Percentiles rank a stretch among this genome's conserved stretches.
These are phyloP conservation scores for Catocala fraxini DNA, from an alignment of 2,888 invertebrate genomes.

Conservation along the genomic window DNA sequence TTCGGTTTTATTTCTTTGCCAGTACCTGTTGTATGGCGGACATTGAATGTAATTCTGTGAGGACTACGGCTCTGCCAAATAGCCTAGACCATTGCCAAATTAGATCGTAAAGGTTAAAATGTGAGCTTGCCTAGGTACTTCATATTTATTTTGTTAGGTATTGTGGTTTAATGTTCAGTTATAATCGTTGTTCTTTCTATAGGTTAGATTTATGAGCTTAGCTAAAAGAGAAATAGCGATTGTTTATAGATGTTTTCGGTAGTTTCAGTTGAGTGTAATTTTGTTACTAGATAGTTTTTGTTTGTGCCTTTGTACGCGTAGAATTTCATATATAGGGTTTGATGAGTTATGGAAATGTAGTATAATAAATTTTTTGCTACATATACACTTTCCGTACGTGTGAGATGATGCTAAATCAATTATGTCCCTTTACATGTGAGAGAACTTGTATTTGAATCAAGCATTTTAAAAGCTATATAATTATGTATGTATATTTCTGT, in stretches of 20 bases:
- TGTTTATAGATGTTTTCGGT: slow-evolving; percentile 9
- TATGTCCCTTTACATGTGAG: too few species aligned
- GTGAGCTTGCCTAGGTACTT: slow-evolving; percentile 57
- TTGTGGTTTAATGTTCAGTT: slow-evolving; percentile 20
- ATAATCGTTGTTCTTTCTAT: slow-evolving; percentile 16
- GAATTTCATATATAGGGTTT: not conserved
- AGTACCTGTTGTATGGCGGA: slow-evolving; percentile 70
- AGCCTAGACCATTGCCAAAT: slow-evolving; percentile 73
- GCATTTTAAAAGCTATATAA: too few species aligned
- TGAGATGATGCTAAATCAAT: too few species aligned
- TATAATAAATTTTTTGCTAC: too few species aligned
- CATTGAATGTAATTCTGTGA: slow-evolving; percentile 63
- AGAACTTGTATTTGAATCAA: too few species aligned
- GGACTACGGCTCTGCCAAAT: slow-evolving; percentile 69
- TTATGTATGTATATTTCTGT: too few species aligned
- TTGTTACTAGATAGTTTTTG: not conserved
- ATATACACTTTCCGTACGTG: too few species aligned
- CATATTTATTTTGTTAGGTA: slow-evolving; percentile 47
- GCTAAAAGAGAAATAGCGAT: slow-evolving; percentile 9
- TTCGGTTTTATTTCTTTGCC: slow-evolving; percentile 40
- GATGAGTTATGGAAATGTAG: too few species aligned
- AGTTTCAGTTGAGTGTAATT: too few species aligned
- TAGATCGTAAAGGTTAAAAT: slow-evolving; percentile 82
- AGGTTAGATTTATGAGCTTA: slow-evolving; percentile 10
- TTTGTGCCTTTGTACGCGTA: not conserved